Evolutionary conservation across 2,113 vertebrate species (phyloP).

Genomic region (Tamias sibiricus): DNA sequence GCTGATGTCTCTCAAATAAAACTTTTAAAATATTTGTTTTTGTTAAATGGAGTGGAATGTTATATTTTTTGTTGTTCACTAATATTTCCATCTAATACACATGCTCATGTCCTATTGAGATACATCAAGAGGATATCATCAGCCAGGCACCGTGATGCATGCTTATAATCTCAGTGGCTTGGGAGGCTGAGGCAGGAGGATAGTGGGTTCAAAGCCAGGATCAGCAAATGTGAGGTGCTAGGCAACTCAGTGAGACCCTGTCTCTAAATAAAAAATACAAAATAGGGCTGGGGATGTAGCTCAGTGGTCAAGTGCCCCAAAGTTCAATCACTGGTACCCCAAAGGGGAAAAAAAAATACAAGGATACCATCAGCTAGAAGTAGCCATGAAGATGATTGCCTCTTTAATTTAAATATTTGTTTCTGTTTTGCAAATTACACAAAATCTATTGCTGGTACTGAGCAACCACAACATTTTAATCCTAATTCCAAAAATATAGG

Average conservation of each 20-base stretch:
- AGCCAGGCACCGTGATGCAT: too few relatives aligned
- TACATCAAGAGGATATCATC: not conserved
- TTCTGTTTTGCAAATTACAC: not conserved
- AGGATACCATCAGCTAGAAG: not conserved
- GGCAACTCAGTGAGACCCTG: too few relatives aligned
- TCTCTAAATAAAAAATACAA: too few relatives aligned
- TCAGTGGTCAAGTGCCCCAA: too few relatives aligned
- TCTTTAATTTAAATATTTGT: conserved; percentile 61
- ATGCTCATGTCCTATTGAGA: conserved; percentile 37
- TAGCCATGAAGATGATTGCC: not conserved
- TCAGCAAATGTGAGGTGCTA: too few relatives aligned
- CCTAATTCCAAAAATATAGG: not conserved
- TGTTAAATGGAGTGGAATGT: not conserved
- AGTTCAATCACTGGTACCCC: too few relatives aligned
- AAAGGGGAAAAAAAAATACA: not conserved
- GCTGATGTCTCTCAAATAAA: not conserved
- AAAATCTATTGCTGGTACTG: conserved; percentile 29
- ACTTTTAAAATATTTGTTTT: not conserved
- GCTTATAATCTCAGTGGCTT: too few relatives aligned
- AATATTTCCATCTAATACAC: not conserved
- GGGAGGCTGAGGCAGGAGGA: too few relatives aligned
- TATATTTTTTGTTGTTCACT: conserved; percentile 48
- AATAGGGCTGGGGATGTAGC: too few relatives aligned
- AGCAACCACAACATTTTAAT: conserved; percentile 44
- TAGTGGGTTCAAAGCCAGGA: too few relatives aligned